These are phyloP conservation scores for Drymodes brunneopygia DNA, from an alignment of 2,113 vertebrate genomes.

Conservation along the genomic window DNA sequence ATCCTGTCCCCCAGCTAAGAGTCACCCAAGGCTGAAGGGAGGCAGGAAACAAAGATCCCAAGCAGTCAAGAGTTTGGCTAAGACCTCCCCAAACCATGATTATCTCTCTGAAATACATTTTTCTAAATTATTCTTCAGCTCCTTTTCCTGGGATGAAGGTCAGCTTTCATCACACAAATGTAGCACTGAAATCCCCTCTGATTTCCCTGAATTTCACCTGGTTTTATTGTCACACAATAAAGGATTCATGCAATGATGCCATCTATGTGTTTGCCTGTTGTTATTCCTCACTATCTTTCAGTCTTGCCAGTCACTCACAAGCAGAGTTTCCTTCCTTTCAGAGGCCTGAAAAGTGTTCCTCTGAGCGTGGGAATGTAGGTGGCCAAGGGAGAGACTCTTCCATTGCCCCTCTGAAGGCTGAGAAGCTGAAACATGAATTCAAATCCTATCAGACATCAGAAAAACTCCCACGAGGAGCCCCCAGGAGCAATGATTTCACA, in stretches of 20 bases:
- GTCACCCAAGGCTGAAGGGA: neutral
- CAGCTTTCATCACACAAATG: neutral
- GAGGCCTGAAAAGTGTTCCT: neutral
- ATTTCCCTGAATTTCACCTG: neutral
- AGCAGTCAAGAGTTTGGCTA: neutral
- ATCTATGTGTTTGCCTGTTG: neutral
- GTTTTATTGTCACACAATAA: neutral
- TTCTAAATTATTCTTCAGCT: neutral
- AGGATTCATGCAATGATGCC: neutral
- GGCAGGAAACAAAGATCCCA: neutral
- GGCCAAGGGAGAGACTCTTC: neutral
- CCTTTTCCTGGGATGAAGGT: neutral
- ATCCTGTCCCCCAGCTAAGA: neutral
- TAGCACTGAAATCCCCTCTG: neutral
- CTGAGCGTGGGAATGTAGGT: neutral
- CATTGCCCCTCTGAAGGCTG: neutral
- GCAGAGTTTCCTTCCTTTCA: neutral
- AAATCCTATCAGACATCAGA: neutral
- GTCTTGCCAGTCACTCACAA: neutral
- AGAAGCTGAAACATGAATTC: neutral
- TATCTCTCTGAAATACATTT: neutral
- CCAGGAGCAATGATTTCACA: slow-evolving; percentile 40
- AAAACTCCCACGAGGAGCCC: neutral
- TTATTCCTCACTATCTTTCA: neutral
- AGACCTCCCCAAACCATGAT: neutral